These are phyloP conservation scores for Pionites leucogaster DNA, from an alignment of 2,113 vertebrate genomes.

Conservation along the genomic window DNA sequence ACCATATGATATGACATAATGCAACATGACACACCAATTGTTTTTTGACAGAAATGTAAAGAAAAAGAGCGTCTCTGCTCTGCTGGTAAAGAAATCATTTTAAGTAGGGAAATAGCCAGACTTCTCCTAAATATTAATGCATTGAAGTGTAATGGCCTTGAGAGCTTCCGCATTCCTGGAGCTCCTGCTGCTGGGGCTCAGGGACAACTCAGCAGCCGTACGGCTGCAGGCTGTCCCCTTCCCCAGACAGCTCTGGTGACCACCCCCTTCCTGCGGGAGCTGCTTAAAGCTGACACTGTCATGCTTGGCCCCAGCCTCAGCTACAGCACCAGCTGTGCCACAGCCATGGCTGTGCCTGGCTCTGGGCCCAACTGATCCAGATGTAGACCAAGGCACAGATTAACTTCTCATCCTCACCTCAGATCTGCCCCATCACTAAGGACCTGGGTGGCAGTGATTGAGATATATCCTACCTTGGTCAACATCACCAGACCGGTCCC, in stretches of 20 bases:
- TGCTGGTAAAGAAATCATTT: constrained; percentile 46
- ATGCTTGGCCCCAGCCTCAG: not conserved
- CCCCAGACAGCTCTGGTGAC: not conserved
- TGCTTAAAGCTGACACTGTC: accelerated
- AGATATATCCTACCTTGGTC: not conserved
- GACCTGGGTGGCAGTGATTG: not conserved
- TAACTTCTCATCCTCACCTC: not conserved
- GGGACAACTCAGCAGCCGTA: not conserved
- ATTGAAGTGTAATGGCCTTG: not conserved
- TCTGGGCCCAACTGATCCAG: accelerated
- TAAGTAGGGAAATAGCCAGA: not conserved
- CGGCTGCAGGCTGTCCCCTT: not conserved
- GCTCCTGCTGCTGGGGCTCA: not conserved
- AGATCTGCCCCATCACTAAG: not conserved
- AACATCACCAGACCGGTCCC: accelerated
- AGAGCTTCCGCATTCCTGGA: not conserved
- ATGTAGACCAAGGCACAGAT: not conserved
- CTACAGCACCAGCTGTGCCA: not conserved
- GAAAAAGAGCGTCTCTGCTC: not conserved
- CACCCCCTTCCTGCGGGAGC: not conserved
- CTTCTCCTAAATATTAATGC: not conserved
- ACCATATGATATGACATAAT: constrained; percentile 36
- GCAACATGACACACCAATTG: constrained; percentile 48
- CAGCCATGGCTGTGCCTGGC: not conserved
- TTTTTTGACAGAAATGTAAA: constrained; percentile 60